Base-by-base conservation (phyloP, 2,113 vertebrate genomes). In the Pomatorhinus ruficollis region DNA sequence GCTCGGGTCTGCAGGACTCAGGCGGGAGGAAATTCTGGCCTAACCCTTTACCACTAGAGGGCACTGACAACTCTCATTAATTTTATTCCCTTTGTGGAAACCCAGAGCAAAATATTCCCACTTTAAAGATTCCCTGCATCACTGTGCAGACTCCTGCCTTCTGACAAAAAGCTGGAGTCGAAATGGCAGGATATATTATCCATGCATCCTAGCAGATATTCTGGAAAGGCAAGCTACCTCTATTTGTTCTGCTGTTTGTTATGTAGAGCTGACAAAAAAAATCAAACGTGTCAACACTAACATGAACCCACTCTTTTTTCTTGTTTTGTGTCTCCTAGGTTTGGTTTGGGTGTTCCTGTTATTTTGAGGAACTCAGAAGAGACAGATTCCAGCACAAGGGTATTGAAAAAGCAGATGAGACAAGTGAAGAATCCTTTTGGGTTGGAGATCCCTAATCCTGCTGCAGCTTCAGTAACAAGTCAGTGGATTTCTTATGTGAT, bases 371-470 rank as follows among this genome's bases (percentile, higher is more conserved):
- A 99, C 94, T 99, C 98, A 0, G 99, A 99, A 94, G 99, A 99
- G 76, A 94, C 97, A 4, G 98, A 98, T 63, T 98, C 98, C 65
- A 90, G 90, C 65, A 69, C 95, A 31, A 98, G 97, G 66, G 97
- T 99, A 10, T 97, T 98, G 82, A 99, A 99, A 95, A 99, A 98
- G 85, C 98, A 68, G 24, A 99, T 99, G 99, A 98, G 98, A 89
- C 99, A 99, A 98, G 99, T 99, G 96, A 99, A 98, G 90, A 99
- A 99, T 90, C 99, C 99, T 35, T 99, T 99, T 50, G 96, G 98
- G 14, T 92, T 99, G 92, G 98, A 98, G 79, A 97, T 99, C 76
- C 53, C 70, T 45, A 96, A 96, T 57, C 96, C 98, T 25, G 91
- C 96, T 78, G 57, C 92, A 35, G 98, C 98, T 44, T 98, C 98